Evolutionary conservation across 2,888 invertebrate genomes (phyloP), one percentile per base, ranked within the genome.

Genomic region (Stomorhina lunata): DNA sequence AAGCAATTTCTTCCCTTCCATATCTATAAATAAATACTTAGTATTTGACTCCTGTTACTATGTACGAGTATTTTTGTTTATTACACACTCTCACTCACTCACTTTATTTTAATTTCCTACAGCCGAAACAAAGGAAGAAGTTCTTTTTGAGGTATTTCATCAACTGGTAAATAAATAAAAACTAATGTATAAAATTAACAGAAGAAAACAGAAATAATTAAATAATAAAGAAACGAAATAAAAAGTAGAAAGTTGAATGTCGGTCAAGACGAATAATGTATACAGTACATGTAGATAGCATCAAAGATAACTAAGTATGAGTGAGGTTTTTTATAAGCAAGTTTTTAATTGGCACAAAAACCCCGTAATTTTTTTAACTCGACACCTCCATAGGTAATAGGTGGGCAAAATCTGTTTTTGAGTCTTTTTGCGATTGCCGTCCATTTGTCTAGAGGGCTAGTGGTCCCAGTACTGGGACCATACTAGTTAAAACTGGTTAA

Each of bases 121-220:
- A 50, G n/a, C n/a, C n/a, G n/a, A 34, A 10, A 57, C 43, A 57
- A 43, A 4, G 25, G 32, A 71, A 17, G 20, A 45, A 57, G 43
- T 32, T 59, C 22, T 45, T 57, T 57, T 45, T n/a, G n/a, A 57
- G n/a, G 57, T 32, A 45, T 45, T 32, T 15, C 43, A 71, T 57
- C 57, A 71, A 73, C 50, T n/a, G n/a, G n/a, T n/a, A 55, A 63
- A 22, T 63, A 43, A 53, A 63, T 63, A 63, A 43, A 53, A 73
- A 63, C 27, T 17, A 61, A 72, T 72, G 40, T 32, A 63, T 27
- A 63, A 34, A 10, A 63, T 20, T 10, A 53, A n/a, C 9, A 22
- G 27, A 10, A 61, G 25, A 27, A 34, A 10, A 15, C n/a, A n/a
- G n/a, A 55, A 53, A 29, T 34, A 34, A 22, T 34, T 5, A 50